Evolutionary conservation across 2,113 vertebrate genomes (phyloP).

Genomic region (Muntiacus reevesi): DNA sequence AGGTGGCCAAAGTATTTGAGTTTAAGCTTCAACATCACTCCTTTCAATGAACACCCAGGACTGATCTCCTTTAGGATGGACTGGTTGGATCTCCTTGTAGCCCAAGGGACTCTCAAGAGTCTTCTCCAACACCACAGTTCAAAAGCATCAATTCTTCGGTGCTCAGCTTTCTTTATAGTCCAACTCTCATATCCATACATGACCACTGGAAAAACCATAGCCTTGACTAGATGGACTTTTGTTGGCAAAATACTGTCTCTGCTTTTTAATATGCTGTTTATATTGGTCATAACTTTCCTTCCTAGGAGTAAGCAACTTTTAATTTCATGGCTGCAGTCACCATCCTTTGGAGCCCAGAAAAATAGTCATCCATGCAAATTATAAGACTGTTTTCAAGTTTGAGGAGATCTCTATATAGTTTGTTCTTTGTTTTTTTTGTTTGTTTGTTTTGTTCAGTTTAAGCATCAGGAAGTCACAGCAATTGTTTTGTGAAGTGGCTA

Average conservation of each 20-base stretch:
- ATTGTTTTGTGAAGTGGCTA: neutral
- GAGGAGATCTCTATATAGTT: neutral
- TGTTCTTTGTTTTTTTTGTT: neutral
- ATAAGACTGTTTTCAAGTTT: neutral
- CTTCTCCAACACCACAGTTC: neutral
- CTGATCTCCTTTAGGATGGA: neutral
- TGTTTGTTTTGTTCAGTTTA: neutral
- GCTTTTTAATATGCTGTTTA: neutral
- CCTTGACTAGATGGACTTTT: neutral
- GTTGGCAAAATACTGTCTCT: neutral
- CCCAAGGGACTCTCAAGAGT: neutral
- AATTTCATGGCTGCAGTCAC: neutral
- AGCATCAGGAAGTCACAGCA: accelerated
- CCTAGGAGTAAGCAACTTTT: neutral
- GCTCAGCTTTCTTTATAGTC: neutral
- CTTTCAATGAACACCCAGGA: neutral
- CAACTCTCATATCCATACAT: neutral
- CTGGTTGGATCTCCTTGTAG: neutral
- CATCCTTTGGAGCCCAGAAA: neutral
- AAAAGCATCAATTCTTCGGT: accelerated
- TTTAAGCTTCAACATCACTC: neutral
- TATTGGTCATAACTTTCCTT: neutral
- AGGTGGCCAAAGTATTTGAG: neutral
- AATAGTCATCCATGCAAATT: neutral
- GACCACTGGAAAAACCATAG: neutral